These are phyloP conservation scores for Gymnocypris eckloni DNA, from an alignment of 2,797 vertebrate genomes.

Conservation along the genomic window DNA sequence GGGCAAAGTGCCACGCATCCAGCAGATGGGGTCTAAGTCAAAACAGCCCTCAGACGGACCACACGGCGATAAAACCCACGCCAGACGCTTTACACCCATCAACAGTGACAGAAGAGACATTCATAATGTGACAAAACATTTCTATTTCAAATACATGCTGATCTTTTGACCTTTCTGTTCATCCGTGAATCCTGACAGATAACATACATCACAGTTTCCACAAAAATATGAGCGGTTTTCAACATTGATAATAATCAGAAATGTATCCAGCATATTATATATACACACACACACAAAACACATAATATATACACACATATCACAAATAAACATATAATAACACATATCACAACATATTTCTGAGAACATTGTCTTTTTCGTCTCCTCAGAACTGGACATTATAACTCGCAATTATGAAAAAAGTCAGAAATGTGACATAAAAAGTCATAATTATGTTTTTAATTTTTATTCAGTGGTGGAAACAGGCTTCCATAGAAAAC, in stretches of 20 bases:
- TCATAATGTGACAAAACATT: neutral
- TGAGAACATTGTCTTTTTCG: too few species aligned
- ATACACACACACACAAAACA: too few species aligned
- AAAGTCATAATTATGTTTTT: too few species aligned
- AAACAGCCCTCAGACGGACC: slow-evolving; percentile 39
- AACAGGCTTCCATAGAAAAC: neutral
- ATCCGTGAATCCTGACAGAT: neutral
- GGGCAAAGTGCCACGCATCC: slow-evolving; percentile 61
- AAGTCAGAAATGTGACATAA: too few species aligned
- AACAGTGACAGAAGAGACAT: neutral
- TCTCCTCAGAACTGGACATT: too few species aligned
- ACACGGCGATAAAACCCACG: slow-evolving; percentile 16
- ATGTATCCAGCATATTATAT: neutral
- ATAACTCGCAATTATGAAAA: too few species aligned
- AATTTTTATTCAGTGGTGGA: too few species aligned
- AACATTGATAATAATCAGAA: neutral
- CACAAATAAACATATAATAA: too few species aligned
- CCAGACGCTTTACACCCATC: neutral
- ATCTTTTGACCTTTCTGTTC: neutral
- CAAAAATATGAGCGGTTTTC: neutral
- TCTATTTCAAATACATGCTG: neutral
- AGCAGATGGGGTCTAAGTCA: slow-evolving; percentile 77
- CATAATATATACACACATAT: too few species aligned
- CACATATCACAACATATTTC: too few species aligned
- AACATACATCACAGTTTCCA: too few species aligned